Conservation (phyloP, 1,140 invertebrate genomes). For the Drosophila dunni region DNA sequence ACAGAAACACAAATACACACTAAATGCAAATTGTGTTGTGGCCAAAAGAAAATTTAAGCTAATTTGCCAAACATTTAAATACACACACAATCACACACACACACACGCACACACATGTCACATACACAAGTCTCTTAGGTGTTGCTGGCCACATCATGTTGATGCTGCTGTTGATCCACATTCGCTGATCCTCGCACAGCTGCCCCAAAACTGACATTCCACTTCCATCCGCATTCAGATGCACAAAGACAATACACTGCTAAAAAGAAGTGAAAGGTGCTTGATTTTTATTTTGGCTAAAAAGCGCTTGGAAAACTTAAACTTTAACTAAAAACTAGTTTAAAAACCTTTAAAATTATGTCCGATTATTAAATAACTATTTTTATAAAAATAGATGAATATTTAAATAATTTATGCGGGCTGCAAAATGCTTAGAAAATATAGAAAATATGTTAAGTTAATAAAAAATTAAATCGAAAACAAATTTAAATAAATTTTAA, state of each 20-base stretch:
- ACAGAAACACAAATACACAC: conserved; percentile 22
- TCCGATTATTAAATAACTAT: too few relatives aligned
- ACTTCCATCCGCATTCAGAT: conserved; percentile 7
- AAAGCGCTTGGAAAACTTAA: too few relatives aligned
- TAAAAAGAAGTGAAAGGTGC: too few relatives aligned
- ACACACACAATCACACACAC: conserved; percentile 47
- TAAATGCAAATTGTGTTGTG: conserved; percentile 63
- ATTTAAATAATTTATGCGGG: too few relatives aligned
- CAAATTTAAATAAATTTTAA: too few relatives aligned
- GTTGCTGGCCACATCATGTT: conserved; percentile 38
- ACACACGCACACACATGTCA: conserved; percentile 40
- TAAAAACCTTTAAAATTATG: too few relatives aligned
- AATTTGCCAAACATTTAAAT: conserved; percentile 80
- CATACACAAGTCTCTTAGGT: conserved; percentile 26
- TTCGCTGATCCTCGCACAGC: conserved; percentile 15
- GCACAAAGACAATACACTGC: conserved; percentile 5
- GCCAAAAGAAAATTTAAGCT: conserved; percentile 73
- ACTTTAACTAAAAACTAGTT: too few relatives aligned
- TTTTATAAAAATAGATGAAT: too few relatives aligned
- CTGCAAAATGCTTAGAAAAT: too few relatives aligned
- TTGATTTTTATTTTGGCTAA: too few relatives aligned
- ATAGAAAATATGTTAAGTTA: too few relatives aligned
- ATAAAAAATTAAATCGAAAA: too few relatives aligned
- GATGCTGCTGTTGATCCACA: conserved; percentile 30
- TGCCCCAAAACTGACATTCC: conserved; percentile 19